These are phyloP conservation scores for Peromyscus leucopus DNA, from an alignment of 2,113 vertebrate species.

Conservation along the genomic window DNA sequence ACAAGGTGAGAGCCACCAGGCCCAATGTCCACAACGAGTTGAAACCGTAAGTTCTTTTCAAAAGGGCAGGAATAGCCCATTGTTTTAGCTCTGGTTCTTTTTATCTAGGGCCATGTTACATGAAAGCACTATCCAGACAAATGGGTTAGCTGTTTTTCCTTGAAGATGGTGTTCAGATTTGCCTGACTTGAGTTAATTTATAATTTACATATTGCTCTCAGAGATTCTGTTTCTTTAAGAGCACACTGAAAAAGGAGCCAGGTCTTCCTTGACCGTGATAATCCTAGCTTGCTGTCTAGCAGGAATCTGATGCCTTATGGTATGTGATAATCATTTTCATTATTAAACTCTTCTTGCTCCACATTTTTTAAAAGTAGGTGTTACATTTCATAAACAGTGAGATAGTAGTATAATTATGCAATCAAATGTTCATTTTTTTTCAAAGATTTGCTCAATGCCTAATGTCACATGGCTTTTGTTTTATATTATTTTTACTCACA, in stretches of 20 bases:
- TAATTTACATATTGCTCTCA: not conserved
- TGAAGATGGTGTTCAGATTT: not conserved
- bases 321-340: not conserved
- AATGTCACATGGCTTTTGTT: not conserved
- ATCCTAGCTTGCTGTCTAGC: not conserved
- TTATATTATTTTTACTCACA: not conserved
- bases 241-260: not conserved
- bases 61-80: not conserved
- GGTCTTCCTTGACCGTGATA: not conserved
- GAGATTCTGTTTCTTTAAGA: not conserved
- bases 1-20: not conserved
- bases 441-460: not conserved
- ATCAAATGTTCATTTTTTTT: not conserved
- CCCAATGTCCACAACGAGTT: not conserved
- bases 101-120: not conserved
- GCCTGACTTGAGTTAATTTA: not conserved
- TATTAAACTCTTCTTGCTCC: not conserved
- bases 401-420: not conserved
- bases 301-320: not conserved
- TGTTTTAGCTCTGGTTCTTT: not conserved
- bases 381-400: not conserved
- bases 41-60: not conserved
- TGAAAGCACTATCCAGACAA: not conserved
- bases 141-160: not conserved
- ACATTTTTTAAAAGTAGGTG: not conserved